Base-by-base conservation (phyloP, 2,797 vertebrate genomes). In the Sebastes diploproa region DNA sequence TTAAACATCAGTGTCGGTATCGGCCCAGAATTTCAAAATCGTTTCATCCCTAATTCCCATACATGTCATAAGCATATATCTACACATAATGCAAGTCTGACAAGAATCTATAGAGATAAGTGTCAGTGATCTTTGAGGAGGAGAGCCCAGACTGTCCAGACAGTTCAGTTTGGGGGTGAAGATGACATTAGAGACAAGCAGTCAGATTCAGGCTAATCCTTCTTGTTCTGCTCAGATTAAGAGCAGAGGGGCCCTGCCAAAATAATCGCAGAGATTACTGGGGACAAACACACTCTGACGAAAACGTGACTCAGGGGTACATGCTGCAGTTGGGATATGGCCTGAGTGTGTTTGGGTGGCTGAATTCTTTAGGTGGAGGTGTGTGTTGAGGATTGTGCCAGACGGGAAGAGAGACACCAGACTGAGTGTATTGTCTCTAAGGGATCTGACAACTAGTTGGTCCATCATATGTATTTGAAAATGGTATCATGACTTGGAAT, bases 201-300 rank as follows among this genome's bases (percentile, higher is more conserved):
- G 75, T 66, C 65, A 77, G 75, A 90, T 92, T 86, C 76, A 79
- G 87, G 84, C 77, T 92, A 91, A 95, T 91, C 89, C 89, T 62
- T 78, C 60, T 72, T 78, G 59, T 83, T 88, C 73, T 84, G 65
- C 60, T 81, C 80, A 88, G 91, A 94, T 94, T 93, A 92, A 78
- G 79, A 80, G 36, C 69, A 75, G 46, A 85, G 68, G 67, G 72
- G 54, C 52, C 56, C 72, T 71, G 80, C 59, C 64, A 86, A 87
- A 85, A 84, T 87, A 90, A 91, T 88, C 77, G 0, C 74, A 83
- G 73, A 86, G 89, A 89, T 92, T 91, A 93, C 29, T 77, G 66
- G 27, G 62, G 42, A 67, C 79, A 71, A 36, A 80, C 58, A 69
- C 55, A 65, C 29, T 66, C 34, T 69, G 36, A 87, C 73, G 22